Evolutionary conservation across 92 coral and sea anemone genomes (phyloP).

Genomic region (Muricea muricata): DNA sequence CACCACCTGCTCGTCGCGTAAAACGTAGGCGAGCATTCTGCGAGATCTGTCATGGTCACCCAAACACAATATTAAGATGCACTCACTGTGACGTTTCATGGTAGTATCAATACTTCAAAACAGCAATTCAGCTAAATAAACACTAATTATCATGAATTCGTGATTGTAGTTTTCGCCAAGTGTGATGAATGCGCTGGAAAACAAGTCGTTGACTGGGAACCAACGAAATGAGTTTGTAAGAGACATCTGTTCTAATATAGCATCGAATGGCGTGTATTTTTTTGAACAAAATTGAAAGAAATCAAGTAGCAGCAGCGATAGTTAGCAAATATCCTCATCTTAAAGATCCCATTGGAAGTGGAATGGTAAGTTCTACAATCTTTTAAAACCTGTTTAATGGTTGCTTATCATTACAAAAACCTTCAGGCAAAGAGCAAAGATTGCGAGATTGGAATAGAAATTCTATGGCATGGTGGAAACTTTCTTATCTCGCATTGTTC

Average conservation of each 20-base stretch:
- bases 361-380: not conserved
- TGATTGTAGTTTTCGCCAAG: not conserved
- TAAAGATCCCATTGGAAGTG: constrained; percentile 3
- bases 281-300: not conserved
- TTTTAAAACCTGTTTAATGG: not conserved
- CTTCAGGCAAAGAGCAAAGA: too few species aligned
- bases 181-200: not conserved
- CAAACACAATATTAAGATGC: too few species aligned
- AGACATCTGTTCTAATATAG: not conserved
- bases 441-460: too few species aligned
- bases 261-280: not conserved
- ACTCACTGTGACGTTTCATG: too few species aligned
- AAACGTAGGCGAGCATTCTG: too few species aligned
- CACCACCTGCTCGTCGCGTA: too few species aligned
- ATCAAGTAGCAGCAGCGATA: not conserved
- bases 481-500: not conserved
- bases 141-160: too few species aligned
- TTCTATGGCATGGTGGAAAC: not conserved
- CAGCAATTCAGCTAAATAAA: too few species aligned
- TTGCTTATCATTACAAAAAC: not conserved
- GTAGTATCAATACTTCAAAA: too few species aligned
- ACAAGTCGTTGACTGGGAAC: not conserved
- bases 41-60: too few species aligned
- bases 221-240: not conserved
- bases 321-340: not conserved